These are phyloP conservation scores for Clostera curtula DNA, from an alignment of 2,888 invertebrate species.

Conservation along the genomic window DNA sequence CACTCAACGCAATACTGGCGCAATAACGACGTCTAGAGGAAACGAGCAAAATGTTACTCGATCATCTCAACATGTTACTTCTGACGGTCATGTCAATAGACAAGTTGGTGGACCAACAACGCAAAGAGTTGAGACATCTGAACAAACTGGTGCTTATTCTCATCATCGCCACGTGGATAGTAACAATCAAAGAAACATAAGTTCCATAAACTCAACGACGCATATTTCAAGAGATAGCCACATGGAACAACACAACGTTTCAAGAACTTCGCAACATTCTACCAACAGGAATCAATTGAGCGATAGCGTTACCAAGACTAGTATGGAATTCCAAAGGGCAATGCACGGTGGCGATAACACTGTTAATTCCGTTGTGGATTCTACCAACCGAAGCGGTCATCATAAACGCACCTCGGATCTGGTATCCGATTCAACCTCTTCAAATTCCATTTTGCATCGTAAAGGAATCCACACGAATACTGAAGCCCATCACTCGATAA, in stretches of 20 bases:
- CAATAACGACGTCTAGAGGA: constrained; percentile 21
- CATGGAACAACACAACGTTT: constrained; percentile 30
- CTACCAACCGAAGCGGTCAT: constrained; percentile 55
- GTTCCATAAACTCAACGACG: constrained; percentile 20
- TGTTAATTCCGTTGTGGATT: constrained; percentile 29
- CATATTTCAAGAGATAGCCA: constrained; percentile 32
- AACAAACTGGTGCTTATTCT: constrained; percentile 24
- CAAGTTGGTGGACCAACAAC: constrained; percentile 30
- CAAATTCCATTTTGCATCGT: constrained; percentile 85
- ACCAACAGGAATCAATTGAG: constrained; percentile 56
- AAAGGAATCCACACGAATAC: constrained; percentile 80
- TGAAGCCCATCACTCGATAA: constrained; percentile 83
- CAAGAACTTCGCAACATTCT: constrained; percentile 44
- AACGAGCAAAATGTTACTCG: constrained; percentile 30
- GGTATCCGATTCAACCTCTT: constrained; percentile 82
- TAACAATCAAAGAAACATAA: constrained; percentile 26
- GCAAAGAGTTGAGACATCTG: constrained; percentile 37
- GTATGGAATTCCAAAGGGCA: constrained; percentile 71
- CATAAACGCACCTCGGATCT: constrained; percentile 86
- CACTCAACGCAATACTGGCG: constrained; percentile 24
- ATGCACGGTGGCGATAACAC: constrained; percentile 53
- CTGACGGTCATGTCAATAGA: constrained; percentile 18
- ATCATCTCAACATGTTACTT: constrained; percentile 31
- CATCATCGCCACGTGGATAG: constrained; percentile 21
- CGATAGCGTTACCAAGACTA: constrained; percentile 66